Evolutionary conservation across 2,113 vertebrate species (phyloP), one percentile per base, ranked within the genome.

Genomic region (Perca flavescens): DNA sequence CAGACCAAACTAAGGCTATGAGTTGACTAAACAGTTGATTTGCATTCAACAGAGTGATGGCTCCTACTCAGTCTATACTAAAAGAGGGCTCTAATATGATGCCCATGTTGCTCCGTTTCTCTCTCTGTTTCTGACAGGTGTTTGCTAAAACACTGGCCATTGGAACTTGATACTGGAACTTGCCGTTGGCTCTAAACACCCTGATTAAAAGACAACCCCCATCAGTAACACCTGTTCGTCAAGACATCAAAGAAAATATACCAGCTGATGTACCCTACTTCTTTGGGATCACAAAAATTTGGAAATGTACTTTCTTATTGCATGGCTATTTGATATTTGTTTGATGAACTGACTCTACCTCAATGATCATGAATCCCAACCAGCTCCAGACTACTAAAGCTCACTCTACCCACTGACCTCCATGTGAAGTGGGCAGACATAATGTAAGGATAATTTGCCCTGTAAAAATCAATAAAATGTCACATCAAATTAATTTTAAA

Each of bases 161-260:
- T 28, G 19, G 31, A 71, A 79, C 31, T 52, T 50, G 46, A 67
- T 43, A 62, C 28, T 47, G 49, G 10, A 50, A 58, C 34, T 40
- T 19, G 28, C 43, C 19, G 34, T 22, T 47, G 21, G 7, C 16
- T 25, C 22, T 53, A 31, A 80, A 61, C 43, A 31, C 31, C n/a
- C 31, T 57, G 50, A 50, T 71, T 53, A 54, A 25, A 64, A 65
- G 6, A 40, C 28, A 50, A 16, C n/a, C n/a, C 36, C 52, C 49
- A 58, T 80, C 50, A 73, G 10, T 11, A 50, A 65, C 61, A 58
- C 21, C 19, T 65, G 40, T 73, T 79, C 22, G 72, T 22, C 49
- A 31, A n/a, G 16, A 28, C n/a, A 28, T 62, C 8, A 21, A 60
- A 25, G 21, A 61, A 34, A 34, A 34, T 34, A 34, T 6, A 34